These are phyloP conservation scores for Passer domesticus DNA, from an alignment of 2,113 vertebrate genomes.

Conservation along the genomic window DNA sequence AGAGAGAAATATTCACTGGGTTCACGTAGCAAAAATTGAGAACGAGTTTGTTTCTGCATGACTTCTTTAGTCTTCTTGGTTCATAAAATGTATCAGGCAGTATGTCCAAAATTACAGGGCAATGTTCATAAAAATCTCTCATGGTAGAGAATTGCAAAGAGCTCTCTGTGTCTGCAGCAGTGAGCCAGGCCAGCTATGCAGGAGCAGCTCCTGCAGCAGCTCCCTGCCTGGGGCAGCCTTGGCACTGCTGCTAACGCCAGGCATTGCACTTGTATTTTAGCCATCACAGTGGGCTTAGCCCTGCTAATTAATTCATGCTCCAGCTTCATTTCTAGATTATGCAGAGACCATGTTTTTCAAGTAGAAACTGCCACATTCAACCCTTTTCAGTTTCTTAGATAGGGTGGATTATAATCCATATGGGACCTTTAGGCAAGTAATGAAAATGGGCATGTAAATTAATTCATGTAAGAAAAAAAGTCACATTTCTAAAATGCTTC, in stretches of 20 bases:
- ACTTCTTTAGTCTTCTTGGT: not conserved
- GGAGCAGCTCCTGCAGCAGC: not conserved
- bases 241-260: not conserved
- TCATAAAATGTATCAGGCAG: not conserved
- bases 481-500: not conserved
- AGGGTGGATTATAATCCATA: not conserved
- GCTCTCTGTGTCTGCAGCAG: not conserved
- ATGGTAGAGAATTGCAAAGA: no score
- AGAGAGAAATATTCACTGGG: not conserved
- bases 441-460: not conserved
- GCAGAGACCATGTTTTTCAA: not conserved
- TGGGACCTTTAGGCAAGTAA: not conserved
- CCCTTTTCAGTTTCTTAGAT: not conserved
- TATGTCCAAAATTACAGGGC: not conserved
- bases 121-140: not conserved
- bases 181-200: no score
- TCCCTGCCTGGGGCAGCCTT: not conserved
- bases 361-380: not conserved
- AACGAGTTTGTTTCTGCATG: not conserved
- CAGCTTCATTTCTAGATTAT: conserved; percentile 32
- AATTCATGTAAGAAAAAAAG: not conserved
- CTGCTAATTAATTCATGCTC: conserved; percentile 16
- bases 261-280: not conserved
- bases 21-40: not conserved
- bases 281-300: not conserved